Evolutionary conservation across 2,113 vertebrate genomes (phyloP), one percentile per base, ranked within the genome.

Genomic region (Anolis sagrei): DNA sequence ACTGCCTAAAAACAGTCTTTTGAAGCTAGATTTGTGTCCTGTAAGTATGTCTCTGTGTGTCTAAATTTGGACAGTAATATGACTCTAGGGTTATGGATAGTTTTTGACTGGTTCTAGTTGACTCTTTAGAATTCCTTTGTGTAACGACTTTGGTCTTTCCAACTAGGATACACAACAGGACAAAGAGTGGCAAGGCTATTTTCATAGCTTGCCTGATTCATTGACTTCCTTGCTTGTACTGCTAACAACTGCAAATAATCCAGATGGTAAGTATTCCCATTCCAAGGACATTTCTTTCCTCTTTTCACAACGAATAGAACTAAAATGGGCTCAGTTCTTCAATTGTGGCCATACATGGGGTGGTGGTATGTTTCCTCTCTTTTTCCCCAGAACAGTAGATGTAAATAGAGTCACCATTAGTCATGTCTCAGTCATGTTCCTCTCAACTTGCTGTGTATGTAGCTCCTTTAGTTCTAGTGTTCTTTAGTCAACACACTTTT

Each of bases 211-310:
- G 86, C 96, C 97, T 0, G 95, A 91, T 61, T 96, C 98, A 0
- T 87, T 99, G 39, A 98, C 98, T 0, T 98, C 98, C 0, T 94
- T 99, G 74, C 95, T 99, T 88, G 98, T 99, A 87, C 95, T 99
- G 87, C 97, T 99, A 81, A 99, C 99, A 34, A 98, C 98, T 0
- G 98, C 99, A 87, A 99, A 99, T 92, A 99, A 99, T 91, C 99
- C 99, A 0, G 98, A 99, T 1, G 98, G 99, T 99, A 94, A 68
- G 89, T 75, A 85, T 1, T 5, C n/a, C 73, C 44, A 49, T 74
- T 70, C 80, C 80, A 61, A 89, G 70, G 13, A 69, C 49, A 36
- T 49, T 36, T 72, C 21, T 61, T 84, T 21, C n/a, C 19, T 36
- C 49, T 83, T 34, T 48, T 29, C 16, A 79, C 36, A 51, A n/a